These are phyloP conservation scores for Anticlea derivata DNA, from an alignment of 2,888 invertebrate genomes.

Conservation along the genomic window DNA sequence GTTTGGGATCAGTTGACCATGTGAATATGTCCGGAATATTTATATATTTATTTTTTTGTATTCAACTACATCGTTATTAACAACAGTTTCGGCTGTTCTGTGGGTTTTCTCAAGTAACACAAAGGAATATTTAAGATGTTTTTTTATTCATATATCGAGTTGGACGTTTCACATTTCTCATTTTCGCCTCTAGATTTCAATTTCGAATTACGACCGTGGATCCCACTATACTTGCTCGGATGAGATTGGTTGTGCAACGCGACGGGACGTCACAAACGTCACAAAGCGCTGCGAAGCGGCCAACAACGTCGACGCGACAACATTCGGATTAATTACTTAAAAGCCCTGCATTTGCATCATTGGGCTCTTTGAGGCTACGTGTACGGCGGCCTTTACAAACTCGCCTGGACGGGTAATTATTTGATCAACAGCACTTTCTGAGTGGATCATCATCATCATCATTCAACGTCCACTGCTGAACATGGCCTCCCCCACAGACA, in stretches of 20 bases:
- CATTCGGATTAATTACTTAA: constrained; percentile 25
- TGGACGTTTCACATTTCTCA: neutral
- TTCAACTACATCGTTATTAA: no score
- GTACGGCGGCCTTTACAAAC: neutral
- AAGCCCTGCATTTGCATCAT: constrained; percentile 14
- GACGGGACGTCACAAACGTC: neutral
- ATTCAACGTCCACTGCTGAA: no score
- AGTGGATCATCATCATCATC: no score
- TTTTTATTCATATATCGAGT: no score
- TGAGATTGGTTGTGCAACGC: neutral
- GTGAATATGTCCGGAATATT: no score
- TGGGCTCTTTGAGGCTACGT: constrained; percentile 7
- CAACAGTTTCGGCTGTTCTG: no score
- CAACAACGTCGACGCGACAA: neutral
- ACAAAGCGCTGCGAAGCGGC: constrained; percentile 9
- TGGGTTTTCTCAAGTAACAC: no score
- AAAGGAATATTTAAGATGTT: no score
- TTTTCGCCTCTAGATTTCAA: neutral
- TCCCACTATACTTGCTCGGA: neutral
- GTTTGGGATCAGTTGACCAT: no score
- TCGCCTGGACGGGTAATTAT: neutral
- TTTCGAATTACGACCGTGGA: neutral
- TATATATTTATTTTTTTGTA: no score
- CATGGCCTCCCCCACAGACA: no score
- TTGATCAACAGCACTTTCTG: no score